Evolutionary conservation across 2,113 vertebrate species (phyloP), one percentile per base, ranked within the genome.

Genomic region (Hystrix cristata): DNA sequence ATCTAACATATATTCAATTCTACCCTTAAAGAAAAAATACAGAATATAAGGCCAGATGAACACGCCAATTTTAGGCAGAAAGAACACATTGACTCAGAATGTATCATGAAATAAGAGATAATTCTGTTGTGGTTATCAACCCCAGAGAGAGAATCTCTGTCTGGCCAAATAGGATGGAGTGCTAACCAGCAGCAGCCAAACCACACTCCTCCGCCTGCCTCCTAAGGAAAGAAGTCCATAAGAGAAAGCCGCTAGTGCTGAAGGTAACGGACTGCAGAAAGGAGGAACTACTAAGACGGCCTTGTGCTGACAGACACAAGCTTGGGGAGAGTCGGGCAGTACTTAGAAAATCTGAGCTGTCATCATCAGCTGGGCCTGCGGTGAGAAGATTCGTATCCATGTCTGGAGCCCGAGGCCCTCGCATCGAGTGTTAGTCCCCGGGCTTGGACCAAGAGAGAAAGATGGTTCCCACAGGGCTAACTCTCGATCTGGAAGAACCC

Each of bases 41-140:
- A 38, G 25, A 90, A 90, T 38, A 1, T 34, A 96, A 64, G 18
- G 25, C 3, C 43, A 93, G 82, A 78, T 43, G 64, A 94, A 84
- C 29, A 60, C 55, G 59, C 25, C 23, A 15, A 46, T 38, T 93
- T 79, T 95, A 27, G 46, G 1, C 34, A 76, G 19, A 16, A 59
- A 59, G 19, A 81, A 23, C n/a, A 34, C 79, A 59, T n/a, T 80
- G 34, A 53, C 31, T 95, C 51, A 95, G 88, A 89, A 82, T 51
- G 29, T 27, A 62, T 31, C 27, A 38, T 48, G 72, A 87, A 83
- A 74, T 83, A 88, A 79, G 16, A 90, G 46, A 87, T 5, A 13
- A 57, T 79, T 95, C 90, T 85, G 2, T 87, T 64, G 65, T 90
- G 14, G 29, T 38, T 43, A 64, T 79, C 4, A 31, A 85, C 55